These are phyloP conservation scores for Alligator mississippiensis DNA, from an alignment of 2,113 vertebrate species.

Conservation along the genomic window DNA sequence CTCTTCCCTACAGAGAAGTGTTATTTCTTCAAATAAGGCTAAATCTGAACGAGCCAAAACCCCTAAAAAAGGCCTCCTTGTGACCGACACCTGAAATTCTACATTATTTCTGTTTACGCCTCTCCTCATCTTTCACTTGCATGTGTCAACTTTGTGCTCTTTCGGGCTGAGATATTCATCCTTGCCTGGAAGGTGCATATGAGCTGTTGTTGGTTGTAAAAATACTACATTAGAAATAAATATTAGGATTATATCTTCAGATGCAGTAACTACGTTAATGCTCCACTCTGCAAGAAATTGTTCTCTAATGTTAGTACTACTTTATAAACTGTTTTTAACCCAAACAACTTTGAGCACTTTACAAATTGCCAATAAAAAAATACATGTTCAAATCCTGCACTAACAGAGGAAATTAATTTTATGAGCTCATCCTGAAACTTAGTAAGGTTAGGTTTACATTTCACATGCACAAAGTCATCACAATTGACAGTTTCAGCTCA, in stretches of 20 bases:
- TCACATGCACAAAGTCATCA: not conserved
- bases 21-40: not conserved
- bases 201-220: not conserved
- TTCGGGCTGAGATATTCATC: not conserved
- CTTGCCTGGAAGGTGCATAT: not conserved
- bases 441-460: not conserved
- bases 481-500: not conserved
- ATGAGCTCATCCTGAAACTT: not conserved
- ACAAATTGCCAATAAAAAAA: not conserved
- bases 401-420: not conserved
- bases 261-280: not conserved
- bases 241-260: not conserved
- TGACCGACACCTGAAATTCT: not conserved
- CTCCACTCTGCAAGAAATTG: not conserved
- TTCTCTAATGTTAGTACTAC: not conserved
- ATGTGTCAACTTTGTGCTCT: not conserved
- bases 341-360: not conserved
- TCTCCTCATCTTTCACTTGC: not conserved
- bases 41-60: not conserved
- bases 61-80: not conserved
- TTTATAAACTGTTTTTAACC: not conserved
- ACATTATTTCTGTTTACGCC: not conserved
- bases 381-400: not conserved
- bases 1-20: not conserved
- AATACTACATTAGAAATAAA: slow-evolving; percentile 25